phyloP scores from a whole-genome alignment of 2,888 invertebrate genomes.

The Cylindroiulus punctatus region DNA sequence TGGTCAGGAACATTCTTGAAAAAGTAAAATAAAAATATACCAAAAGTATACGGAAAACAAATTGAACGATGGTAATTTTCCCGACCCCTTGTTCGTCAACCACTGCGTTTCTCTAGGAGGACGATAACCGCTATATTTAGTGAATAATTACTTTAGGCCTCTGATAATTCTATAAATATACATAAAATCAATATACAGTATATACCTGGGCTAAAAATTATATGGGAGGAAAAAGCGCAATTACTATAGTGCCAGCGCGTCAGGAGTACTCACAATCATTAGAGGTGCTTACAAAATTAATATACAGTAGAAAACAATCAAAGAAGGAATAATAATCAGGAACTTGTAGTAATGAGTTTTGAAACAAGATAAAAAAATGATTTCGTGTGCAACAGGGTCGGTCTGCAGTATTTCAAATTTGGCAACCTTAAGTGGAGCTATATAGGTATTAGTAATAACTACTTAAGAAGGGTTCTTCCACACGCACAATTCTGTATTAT shows the following conservation, averaged over 20 bases:
- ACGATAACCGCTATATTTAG: neutral
- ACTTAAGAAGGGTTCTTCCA: too few relatives aligned
- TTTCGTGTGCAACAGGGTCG: too few relatives aligned
- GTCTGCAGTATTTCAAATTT: too few relatives aligned
- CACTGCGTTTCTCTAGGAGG: constrained; percentile 17
- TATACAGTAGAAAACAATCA: neutral
- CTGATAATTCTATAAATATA: constrained; percentile 31
- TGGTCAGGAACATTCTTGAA: constrained; percentile 4
- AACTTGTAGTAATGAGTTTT: constrained; percentile 11
- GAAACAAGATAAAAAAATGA: neutral
- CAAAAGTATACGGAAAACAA: neutral
- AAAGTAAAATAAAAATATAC: constrained; percentile 9
- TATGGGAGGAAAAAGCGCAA: constrained; percentile 19
- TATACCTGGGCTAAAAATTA: neutral
- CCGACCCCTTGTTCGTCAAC: neutral
- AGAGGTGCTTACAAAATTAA: neutral
- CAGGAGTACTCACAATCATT: neutral
- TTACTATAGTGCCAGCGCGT: neutral
- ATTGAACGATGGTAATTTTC: constrained; percentile 1
- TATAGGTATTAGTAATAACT: too few relatives aligned
- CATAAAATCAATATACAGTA: constrained; percentile 24
- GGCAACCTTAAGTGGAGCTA: too few relatives aligned
- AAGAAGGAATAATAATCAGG: constrained; percentile 1
- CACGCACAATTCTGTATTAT: too few relatives aligned
- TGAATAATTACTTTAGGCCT: constrained; percentile 19